phyloP scores from a whole-genome alignment of 2,113 vertebrate genomes.

The Bubo blakistoni region DNA sequence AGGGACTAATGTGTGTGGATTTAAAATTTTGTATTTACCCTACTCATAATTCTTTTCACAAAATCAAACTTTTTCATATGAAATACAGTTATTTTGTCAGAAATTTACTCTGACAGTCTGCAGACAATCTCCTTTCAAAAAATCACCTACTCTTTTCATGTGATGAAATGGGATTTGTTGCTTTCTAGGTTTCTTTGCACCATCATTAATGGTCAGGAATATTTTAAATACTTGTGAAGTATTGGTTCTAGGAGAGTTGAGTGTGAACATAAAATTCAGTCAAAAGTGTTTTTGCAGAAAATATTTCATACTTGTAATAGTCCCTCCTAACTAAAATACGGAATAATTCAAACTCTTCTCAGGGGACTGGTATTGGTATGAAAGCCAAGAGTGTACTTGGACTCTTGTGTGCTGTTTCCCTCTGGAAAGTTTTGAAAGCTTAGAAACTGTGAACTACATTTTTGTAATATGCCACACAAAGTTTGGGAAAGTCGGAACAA shows the following conservation, averaged over 20 bases:
- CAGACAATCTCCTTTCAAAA: neutral
- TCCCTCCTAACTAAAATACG: slow-evolving; percentile 1
- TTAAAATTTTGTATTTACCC: neutral
- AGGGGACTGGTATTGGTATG: neutral
- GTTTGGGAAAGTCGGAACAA: neutral
- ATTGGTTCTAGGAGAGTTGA: neutral
- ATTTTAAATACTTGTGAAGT: slow-evolving; percentile 10
- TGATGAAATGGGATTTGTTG: neutral
- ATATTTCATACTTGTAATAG: slow-evolving; percentile 9
- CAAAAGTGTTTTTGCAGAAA: neutral
- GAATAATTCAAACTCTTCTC: slow-evolving; percentile 21
- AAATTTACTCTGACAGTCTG: neutral
- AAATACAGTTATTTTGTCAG: neutral
- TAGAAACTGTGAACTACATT: neutral
- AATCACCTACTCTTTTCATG: neutral
- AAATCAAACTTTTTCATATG: neutral
- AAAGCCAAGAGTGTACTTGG: neutral
- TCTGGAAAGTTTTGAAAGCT: slow-evolving; percentile 32
- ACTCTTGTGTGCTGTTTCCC: neutral
- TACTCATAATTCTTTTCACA: neutral
- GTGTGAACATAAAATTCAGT: neutral
- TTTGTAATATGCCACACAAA: neutral
- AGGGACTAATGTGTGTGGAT: neutral
- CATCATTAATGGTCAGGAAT: neutral
- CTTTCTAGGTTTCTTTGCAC: neutral